These are phyloP conservation scores for Agonum fuliginosum DNA, from an alignment of 2,888 invertebrate genomes.

Conservation along the genomic window DNA sequence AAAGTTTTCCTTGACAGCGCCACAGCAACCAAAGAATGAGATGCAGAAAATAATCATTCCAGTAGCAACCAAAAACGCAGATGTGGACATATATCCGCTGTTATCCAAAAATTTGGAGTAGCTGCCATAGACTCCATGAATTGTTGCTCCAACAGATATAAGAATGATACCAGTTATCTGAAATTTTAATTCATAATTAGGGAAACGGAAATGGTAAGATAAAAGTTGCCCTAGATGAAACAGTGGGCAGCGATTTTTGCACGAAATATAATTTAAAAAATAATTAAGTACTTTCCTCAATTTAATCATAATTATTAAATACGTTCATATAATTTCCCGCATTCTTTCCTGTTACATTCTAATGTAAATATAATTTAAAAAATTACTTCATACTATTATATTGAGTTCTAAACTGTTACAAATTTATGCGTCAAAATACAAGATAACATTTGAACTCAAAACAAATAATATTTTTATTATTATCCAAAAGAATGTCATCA, in stretches of 20 bases:
- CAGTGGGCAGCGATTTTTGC: no score
- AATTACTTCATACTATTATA: no score
- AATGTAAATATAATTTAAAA: no score
- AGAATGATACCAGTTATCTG: conserved; percentile 92
- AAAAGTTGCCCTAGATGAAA: neutral
- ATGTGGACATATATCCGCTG: conserved; percentile 87
- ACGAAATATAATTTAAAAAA: conserved; percentile 22
- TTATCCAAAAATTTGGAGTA: conserved; percentile 88
- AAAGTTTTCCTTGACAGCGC: conserved; percentile 95
- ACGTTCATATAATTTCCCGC: no score
- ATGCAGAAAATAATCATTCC: conserved; percentile 93
- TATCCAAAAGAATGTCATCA: neutral
- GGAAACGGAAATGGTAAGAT: neutral
- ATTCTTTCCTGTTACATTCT: no score
- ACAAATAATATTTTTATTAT: neutral
- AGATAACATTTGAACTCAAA: neutral
- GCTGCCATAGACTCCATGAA: conserved; percentile 82
- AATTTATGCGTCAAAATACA: no score
- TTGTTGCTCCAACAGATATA: conserved; percentile 87
- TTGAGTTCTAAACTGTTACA: no score
- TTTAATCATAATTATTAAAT: no score
- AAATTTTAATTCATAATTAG: conserved; percentile 67
- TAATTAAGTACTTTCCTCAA: no score
- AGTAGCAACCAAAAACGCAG: conserved; percentile 89
- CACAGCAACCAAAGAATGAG: conserved; percentile 97